A percentile compares a stretch with the other conserved stretches of the same genome.
phyloP scores from a whole-genome alignment of 1,140 invertebrate genomes.

The Magallana gigas region DNA sequence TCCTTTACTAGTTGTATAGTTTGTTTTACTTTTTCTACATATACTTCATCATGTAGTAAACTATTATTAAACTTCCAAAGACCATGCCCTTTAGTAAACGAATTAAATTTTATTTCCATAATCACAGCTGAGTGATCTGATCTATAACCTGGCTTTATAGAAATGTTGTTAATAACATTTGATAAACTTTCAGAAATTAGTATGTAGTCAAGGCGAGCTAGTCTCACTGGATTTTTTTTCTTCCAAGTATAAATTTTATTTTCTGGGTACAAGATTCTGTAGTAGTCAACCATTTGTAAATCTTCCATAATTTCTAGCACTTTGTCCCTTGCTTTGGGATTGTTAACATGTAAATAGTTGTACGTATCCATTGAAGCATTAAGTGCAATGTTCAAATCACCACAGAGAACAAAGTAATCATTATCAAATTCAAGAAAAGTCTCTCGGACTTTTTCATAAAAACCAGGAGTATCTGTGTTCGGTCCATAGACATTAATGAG shows the following conservation, averaged over 20 bases:
- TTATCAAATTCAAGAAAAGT: too few species aligned
- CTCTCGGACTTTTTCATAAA: constrained; percentile 32
- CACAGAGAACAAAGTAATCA: constrained; percentile 25
- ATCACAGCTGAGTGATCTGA: constrained; percentile 43
- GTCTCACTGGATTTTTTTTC: constrained; percentile 34
- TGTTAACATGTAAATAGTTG: constrained; percentile 44
- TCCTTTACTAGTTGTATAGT: too few species aligned
- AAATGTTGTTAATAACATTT: not conserved
- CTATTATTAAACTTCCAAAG: constrained; percentile 16
- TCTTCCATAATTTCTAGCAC: constrained; percentile 32
- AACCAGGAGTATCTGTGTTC: constrained; percentile 39
- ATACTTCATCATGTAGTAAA: too few species aligned
- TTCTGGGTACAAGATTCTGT: too few species aligned
- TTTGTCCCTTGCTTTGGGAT: constrained; percentile 36
- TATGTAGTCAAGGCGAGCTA: too few species aligned
- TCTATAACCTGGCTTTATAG: constrained; percentile 29
- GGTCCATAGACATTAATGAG: constrained; percentile 39
- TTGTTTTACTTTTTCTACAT: too few species aligned
- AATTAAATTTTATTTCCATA: not conserved
- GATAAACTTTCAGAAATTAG: too few species aligned
- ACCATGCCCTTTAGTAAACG: not conserved
- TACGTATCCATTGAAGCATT: not conserved
- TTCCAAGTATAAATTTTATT: not conserved
- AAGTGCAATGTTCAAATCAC: too few species aligned
- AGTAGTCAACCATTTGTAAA: not conserved